Percentiles rank a stretch among this genome's conserved stretches.
phyloP scores from a whole-genome alignment of 2,888 invertebrate genomes.

The Platycheirus rosarum region DNA sequence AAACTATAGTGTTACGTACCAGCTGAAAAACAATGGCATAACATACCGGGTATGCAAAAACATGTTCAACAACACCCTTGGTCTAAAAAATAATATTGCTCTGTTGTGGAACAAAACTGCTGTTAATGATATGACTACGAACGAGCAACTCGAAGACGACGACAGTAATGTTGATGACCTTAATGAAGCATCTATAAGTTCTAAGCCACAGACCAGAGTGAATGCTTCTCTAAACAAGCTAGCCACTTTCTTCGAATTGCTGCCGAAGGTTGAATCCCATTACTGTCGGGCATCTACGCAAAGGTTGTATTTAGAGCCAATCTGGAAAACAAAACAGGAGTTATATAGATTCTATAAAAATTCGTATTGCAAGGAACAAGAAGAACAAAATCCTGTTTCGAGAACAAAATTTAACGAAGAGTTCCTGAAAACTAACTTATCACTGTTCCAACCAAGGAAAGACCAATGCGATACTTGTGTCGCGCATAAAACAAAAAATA shows the following conservation, averaged over 20 bases:
- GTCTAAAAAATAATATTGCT: constrained; percentile 11
- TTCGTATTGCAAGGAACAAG: constrained; percentile 2
- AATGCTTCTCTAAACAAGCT: not conserved
- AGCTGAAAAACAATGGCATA: constrained; percentile 6
- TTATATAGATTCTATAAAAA: not conserved
- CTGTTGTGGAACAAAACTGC: constrained; percentile 12
- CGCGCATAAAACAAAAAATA: constrained; percentile 3
- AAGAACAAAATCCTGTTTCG: not conserved
- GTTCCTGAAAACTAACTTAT: not conserved
- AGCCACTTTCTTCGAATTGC: not conserved
- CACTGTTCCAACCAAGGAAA: not conserved
- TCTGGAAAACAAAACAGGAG: constrained; percentile 2
- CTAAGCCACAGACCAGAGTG: not conserved
- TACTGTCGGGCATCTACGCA: constrained; percentile 6
- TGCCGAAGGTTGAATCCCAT: constrained; percentile 1
- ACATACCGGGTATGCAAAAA: constrained; percentile 18
- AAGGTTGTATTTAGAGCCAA: not conserved
- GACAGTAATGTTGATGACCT: not conserved
- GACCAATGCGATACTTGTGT: constrained; percentile 6
- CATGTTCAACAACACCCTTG: constrained; percentile 19
- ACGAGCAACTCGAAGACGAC: not conserved
- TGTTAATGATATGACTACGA: not conserved
- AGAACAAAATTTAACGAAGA: constrained; percentile 3
- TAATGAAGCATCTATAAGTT: not conserved
- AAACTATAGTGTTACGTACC: constrained; percentile 5